Base-by-base conservation (phyloP, 2,797 vertebrate genomes). In the Sciaenops ocellatus region DNA sequence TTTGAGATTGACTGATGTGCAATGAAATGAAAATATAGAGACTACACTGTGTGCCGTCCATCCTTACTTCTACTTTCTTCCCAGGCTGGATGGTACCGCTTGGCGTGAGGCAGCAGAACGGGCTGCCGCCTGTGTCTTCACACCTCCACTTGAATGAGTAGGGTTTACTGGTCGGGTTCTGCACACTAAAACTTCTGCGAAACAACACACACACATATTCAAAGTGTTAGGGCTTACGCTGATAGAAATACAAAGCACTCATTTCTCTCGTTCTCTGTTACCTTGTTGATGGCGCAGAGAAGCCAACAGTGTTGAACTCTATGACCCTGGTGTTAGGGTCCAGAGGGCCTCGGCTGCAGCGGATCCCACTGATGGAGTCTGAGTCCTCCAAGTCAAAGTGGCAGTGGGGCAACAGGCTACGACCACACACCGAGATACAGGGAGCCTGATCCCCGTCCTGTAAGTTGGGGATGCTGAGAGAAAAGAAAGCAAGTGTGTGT, bases 141-240 rank as follows among this genome's bases (percentile, higher is more conserved):
- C 96, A 96, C 77, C 51, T 93, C 98, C 98, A 98, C 42, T 82
- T 91, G 84, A 96, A 97, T 60, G 94, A 94, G 77, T 96, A 98
- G 0, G 85, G n/a, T 9, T 86, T 91, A 54, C 72, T 91, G 69
- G 97, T 98, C 9, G 97, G 97, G 91, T 99, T 99, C 85, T 97
- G 50, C 64, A 97, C 92, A 28, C 67, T 89, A 65, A 99, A 97
- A 64, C 87, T 89, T 90, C 98, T 99, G 90, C 17, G 57, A 20
- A 66, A 78, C 42, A 30, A 3, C 28, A 46, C 50, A 85, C 12
- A 60, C 1, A 41, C 16, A 50, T 15, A 56, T 5, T 79, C 6
- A 66, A n/a, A 26, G 12, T 4, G 6, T 60, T 4, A 54, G 1
- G 1, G 7, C 2, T 55, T 42, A 52, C 5, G 30, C 28, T 48